Evolutionary conservation across 2,888 invertebrate species (phyloP), one percentile per base, ranked within the genome.

Genomic region (Eupithecia exiguata): DNA sequence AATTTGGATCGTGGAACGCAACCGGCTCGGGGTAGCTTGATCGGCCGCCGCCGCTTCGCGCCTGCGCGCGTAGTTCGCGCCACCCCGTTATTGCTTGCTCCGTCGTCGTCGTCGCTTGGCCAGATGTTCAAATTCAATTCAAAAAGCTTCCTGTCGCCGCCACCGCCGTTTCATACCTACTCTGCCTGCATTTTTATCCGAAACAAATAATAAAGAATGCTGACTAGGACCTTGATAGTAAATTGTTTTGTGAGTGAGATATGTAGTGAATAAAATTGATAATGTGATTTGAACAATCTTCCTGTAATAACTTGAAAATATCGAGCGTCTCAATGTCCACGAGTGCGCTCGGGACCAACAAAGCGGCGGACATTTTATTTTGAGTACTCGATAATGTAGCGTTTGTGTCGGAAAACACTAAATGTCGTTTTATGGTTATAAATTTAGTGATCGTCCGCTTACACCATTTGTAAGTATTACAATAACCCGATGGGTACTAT

Each of bases 281-380:
- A 36, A 92, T 92, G 92, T 92, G 91, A 88, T 85, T 88, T 86
- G 79, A 84, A 85, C 86, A 88, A 88, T 90, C 84, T 87, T 90
- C 90, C 90, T 84, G 85, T 87, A 87, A 77, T 88, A 88, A 84
- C 86, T 85, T 80, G 88, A 89, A 91, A 88, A 89, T 92, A 91
- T 92, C 88, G 92, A 92, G 92, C 94, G 92, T 91, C 92, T 92
- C 91, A 89, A 93, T 94, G 93, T 94, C 94, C 94, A 94, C 94
- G 93, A 94, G 94, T 94, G 93, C 93, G 93, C 88, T 94, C 91
- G 91, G 92, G 90, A 94, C 94, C 94, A 93, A 94, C 94, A 93
- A 94, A 94, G 94, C 94, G 94, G 94, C 94, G 94, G 94, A 95
- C 94, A 95, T 95, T 94, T 95, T 95, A 95, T 95, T 94, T 94